Base-by-base conservation (phyloP, 2,113 vertebrate genomes). In the Macrotis lagotis region DNA sequence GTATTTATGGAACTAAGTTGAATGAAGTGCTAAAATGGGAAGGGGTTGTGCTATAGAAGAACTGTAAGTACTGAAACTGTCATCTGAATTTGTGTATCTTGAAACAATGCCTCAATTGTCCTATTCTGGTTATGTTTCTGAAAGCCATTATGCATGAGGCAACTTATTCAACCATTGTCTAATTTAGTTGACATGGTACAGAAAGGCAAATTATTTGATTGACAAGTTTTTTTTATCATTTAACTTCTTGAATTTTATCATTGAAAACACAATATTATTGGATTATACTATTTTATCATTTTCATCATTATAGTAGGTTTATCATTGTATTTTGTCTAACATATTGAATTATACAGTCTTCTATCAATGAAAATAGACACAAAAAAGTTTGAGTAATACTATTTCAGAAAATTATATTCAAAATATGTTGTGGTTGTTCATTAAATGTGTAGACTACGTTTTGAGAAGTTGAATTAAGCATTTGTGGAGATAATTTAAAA, bases 251-350 rank as follows among this genome's bases (percentile, higher is more conserved):
- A 93, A 95, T 5, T 83, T 91, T 92, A 90, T 92, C 83, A 95
- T 95, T 50, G n/a, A n/a, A n/a, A n/a, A n/a, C n/a, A 90, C 49
- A 94, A 8, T 96, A 91, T 51, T 95, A 97, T 94, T 94, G 51
- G 52, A 95, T 96, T 97, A 31, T 95, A 51, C 89, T 66, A 0
- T 95, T 90, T 97, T 48, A 89, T 5, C 90, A 97, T 93, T 48
- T 91, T 89, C 92, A 7, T 19, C n/a, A 44, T 83, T 1, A 83
- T 83, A 22, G 5, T 44, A 4, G n/a, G 22, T 89, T 83, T 49
- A 89, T 48, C 28, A 28, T 94, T 88, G 95, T 91, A 31, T n/a
- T 66, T 48, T 90, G 25, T 0, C 2, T 91, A 95, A 97, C 50
- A 92, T 12, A 8, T 22, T 26, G 53, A 5, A 55, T 47, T 94